Evolutionary conservation across 2,113 vertebrate genomes (phyloP), one percentile per base, ranked within the genome.

Genomic region (Meles meles): DNA sequence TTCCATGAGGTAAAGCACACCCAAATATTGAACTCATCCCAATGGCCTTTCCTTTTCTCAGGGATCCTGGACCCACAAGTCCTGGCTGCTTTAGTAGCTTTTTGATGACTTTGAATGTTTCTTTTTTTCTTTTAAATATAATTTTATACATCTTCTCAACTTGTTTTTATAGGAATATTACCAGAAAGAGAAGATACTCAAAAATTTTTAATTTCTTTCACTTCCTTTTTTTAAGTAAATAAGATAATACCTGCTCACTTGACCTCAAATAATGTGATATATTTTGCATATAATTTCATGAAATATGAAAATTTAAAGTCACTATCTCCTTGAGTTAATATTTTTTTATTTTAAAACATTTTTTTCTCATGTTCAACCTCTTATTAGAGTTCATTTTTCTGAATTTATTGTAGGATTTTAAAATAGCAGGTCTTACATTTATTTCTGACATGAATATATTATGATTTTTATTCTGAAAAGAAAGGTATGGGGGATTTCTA

Each of bases 221-320:
- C 1, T 39, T 29, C 6, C 44, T 25, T 57, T 84, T 88, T 90
- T 65, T 15, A 42, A 69, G 69, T 69, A 79, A 95, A 82, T 77
- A 74, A 83, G 31, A 3, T 88, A 89, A 34, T 27, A 57, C 1
- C 18, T 80, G 34, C 29, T 90, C 27, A 44, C 2, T 1, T 6
- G 72, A 52, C 7, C 6, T 80, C 15, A 82, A 82, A 95, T 61
- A 76, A 55, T 84, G 13, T 77, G 34, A 49, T 90, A 4, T 63
- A 49, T 93, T 95, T 96, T 84, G 27, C 27, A 80, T 90, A 88
- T 57, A 57, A 57, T 57, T 57, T 47, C 13, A 49, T 37, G 9
- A 88, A 95, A 79, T 3, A 65, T 63, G 39, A 87, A 95, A 72
- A 90, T 77, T 87, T 27, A 93, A 90, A 92, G 76, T 69, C 34